phyloP scores from a whole-genome alignment of 2,888 invertebrate species.

The Calameuta pallipes region DNA sequence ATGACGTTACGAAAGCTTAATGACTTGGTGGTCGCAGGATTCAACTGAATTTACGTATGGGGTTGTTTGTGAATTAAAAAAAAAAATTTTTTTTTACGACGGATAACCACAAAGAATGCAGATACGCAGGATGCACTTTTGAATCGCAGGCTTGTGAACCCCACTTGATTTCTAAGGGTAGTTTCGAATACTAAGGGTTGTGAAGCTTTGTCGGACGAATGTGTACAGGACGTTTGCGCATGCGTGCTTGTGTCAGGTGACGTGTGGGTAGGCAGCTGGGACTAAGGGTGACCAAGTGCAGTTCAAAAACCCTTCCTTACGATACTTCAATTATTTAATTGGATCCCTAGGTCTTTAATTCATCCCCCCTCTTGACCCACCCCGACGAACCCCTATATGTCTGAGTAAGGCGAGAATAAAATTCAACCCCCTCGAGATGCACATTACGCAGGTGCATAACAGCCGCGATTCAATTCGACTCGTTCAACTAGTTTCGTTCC shows the following conservation, averaged over 20 bases:
- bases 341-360: constrained; percentile 26
- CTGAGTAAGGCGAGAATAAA: not conserved
- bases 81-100: not conserved
- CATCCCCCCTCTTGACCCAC: not conserved
- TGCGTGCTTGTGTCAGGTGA: not conserved
- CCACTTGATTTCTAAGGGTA: not conserved
- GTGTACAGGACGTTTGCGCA: not conserved
- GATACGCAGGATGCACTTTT: not conserved
- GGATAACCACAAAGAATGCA: not conserved
- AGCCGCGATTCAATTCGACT: not conserved
- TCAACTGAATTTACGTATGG: not conserved
- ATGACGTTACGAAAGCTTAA: not conserved
- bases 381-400: not conserved
- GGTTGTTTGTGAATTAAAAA: not conserved
- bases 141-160: not conserved
- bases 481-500: not conserved
- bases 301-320: not conserved
- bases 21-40: too few relatives aligned
- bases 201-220: not conserved
- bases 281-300: not conserved
- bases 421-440: not conserved
- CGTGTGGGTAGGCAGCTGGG: not conserved
- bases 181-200: not conserved
- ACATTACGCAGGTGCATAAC: too few relatives aligned
- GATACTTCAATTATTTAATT: constrained; percentile 38